Evolutionary conservation across 2,888 invertebrate species (phyloP).

Genomic region (Octonoba sinensis): DNA sequence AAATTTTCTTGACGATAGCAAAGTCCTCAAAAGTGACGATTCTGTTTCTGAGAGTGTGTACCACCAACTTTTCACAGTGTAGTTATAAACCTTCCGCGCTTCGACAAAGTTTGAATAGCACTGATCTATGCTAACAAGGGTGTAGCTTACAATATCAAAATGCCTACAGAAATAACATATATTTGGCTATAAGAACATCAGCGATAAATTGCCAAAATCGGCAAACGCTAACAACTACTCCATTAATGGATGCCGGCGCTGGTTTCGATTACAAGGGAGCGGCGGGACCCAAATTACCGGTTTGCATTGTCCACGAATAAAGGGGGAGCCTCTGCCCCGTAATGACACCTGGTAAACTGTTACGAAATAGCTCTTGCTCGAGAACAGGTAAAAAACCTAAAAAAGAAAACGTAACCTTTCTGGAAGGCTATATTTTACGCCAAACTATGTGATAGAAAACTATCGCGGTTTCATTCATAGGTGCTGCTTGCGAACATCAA

Average conservation of each 20-base stretch:
- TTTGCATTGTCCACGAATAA: conserved; percentile 40
- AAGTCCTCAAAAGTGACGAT: no score
- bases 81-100: no score
- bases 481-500: not conserved
- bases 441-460: conserved; percentile 5
- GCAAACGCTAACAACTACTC: not conserved
- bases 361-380: conserved; percentile 28
- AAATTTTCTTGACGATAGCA: no score
- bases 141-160: no score
- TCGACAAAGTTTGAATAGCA: no score
- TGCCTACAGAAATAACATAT: no score
- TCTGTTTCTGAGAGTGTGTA: no score
- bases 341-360: conserved; percentile 50
- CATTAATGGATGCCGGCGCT: conserved; percentile 30
- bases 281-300: conserved; percentile 46
- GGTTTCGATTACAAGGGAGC: conserved; percentile 42
- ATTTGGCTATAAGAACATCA: no score
- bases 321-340: conserved; percentile 44
- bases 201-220: conserved; percentile 11
- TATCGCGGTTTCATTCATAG: not conserved
- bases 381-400: not conserved
- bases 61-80: no score
- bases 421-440: conserved; percentile 11
- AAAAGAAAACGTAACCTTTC: conserved; percentile 16
- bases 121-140: no score